Base-by-base conservation (phyloP, 2,888 invertebrate species). In the Emmelina monodactyla region DNA sequence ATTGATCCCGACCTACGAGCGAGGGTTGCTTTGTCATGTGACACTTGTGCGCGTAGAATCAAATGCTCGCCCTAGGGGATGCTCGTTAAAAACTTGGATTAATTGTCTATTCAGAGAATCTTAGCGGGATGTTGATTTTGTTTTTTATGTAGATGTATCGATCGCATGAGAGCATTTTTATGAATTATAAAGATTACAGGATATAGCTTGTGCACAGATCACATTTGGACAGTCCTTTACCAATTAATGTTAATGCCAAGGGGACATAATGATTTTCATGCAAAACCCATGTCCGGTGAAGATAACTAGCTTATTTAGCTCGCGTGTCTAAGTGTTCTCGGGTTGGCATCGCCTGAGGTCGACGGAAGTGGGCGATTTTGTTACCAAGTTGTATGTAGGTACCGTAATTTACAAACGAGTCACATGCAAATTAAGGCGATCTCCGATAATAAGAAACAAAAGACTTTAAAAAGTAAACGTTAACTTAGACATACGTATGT, bases 21-120 rank as follows among this genome's bases (percentile, higher is more conserved):
- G 25, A 65, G 73, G 75, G 72, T 71, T 63, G 67, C 64, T 66
- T 69, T 75, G 71, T 76, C 65, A 73, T 70, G 62, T 65, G 73
- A 76, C 76, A 78, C 76, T 76, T 71, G 76, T 72, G 67, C 68
- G 63, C 62, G 57, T 55, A 55, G 56, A 58, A 57, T 55, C 64
- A 62, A 57, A 41, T 3, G 3, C 25, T 4, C 6, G 53, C 66
- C 62, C 62, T 55, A 63, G 66, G 72, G 67, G 67, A 60, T 65
- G 59, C 61, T 68, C 64, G 65, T 67, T 68, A 65, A 60, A 63
- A 66, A 63, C 59, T 51, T 53, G 53, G 51, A 61, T 63, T 68
- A 64, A 70, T 69, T 69, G 61, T 62, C 55, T 58, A 62, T 69
- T 66, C 58, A 58, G 43, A 51, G 44, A 47, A 47, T 51, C 49